Evolutionary conservation across 2,113 vertebrate genomes (phyloP).

Genomic region (Chloropsis cyanopogon): DNA sequence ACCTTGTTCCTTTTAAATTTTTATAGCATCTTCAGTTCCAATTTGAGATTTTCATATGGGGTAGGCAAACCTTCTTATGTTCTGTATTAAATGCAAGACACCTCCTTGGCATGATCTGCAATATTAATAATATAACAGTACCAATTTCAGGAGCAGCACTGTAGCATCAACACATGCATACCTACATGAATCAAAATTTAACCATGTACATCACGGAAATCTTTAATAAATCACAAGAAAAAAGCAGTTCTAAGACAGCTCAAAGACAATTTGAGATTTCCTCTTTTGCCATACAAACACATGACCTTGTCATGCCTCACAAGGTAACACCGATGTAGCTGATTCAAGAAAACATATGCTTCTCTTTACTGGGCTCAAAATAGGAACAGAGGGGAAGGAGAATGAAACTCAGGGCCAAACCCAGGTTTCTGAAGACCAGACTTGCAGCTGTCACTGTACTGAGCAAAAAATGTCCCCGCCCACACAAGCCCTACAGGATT

Average conservation of each 20-base stretch:
- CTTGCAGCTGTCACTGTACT: not conserved
- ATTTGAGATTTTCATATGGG: conserved; percentile 67
- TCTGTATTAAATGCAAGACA: conserved; percentile 69
- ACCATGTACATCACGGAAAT: not conserved
- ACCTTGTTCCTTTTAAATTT: conserved; percentile 71
- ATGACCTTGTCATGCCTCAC: conserved; percentile 39
- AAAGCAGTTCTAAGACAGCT: not conserved
- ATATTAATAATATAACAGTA: conserved; percentile 77
- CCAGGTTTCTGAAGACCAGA: not conserved
- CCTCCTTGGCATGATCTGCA: conserved; percentile 50
- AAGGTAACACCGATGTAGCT: conserved; percentile 29
- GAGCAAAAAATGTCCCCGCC: not conserved
- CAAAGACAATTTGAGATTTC: not conserved
- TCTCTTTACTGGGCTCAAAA: conserved; percentile 32
- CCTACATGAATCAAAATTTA: conserved; percentile 12
- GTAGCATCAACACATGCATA: not conserved
- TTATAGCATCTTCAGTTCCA: conserved; percentile 72
- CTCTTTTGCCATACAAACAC: conserved; percentile 10
- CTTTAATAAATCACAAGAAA: not conserved
- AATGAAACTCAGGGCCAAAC: not conserved
- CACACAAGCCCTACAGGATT: not conserved
- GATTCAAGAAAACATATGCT: conserved; percentile 55
- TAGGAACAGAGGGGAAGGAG: conserved; percentile 1
- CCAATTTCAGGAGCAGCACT: conserved; percentile 67
- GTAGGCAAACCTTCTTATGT: conserved; percentile 69